Conservation (phyloP, 1,140 invertebrate species). For the Pemphigus obesinymphae region DNA sequence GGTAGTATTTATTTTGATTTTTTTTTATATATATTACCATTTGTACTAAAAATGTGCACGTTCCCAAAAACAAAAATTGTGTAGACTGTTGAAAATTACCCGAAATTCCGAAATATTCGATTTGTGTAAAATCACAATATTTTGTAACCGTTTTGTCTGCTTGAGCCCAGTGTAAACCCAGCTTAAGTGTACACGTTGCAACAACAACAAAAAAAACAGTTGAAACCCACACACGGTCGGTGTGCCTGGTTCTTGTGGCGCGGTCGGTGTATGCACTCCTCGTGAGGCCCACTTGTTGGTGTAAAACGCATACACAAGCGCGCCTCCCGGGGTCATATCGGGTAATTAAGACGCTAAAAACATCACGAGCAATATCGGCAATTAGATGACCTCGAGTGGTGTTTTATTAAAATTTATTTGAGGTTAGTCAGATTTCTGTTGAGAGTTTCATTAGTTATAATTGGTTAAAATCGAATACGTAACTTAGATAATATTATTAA, state of each 20-base stretch:
- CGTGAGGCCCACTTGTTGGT: too few relatives aligned
- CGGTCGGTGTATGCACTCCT: not conserved
- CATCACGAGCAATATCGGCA: not conserved
- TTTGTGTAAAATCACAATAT: too few relatives aligned
- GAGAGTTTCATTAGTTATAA: not conserved
- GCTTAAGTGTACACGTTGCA: too few relatives aligned
- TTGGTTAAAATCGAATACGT: not conserved
- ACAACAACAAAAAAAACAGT: not conserved
- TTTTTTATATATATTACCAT: too few relatives aligned
- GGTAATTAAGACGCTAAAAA: not conserved
- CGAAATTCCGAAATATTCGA: too few relatives aligned
- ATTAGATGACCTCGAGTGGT: slow-evolving; percentile 22
- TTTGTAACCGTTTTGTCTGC: too few relatives aligned
- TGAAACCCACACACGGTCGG: not conserved
- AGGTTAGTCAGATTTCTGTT: not conserved
- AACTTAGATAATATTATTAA: not conserved
- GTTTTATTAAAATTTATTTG: not conserved
- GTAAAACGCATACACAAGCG: not conserved
- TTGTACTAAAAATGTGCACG: too few relatives aligned
- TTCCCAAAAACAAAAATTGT: too few relatives aligned
- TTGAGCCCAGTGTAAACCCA: too few relatives aligned
- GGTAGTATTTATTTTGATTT: too few relatives aligned
- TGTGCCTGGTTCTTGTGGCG: not conserved
- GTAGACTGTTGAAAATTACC: too few relatives aligned
- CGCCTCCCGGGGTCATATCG: not conserved